Conservation (phyloP, 1,140 invertebrate genomes). For the Reticulitermes speratus region DNA sequence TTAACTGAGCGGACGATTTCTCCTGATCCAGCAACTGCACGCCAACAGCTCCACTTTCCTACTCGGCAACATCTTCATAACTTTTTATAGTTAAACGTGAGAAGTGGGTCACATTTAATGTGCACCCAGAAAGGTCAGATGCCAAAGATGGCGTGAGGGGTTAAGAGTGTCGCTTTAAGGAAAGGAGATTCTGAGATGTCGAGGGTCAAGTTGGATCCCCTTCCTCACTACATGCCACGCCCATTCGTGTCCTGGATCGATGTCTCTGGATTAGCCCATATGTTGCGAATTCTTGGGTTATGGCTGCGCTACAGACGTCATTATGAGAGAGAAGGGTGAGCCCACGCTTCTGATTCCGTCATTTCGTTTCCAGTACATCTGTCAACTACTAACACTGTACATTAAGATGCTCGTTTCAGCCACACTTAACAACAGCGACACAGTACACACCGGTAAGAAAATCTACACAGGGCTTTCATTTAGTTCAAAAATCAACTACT, state of each 20-base stretch:
- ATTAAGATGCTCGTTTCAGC: too few species aligned
- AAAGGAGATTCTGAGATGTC: background rate
- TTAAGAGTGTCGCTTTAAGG: too few species aligned
- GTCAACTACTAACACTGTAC: too few species aligned
- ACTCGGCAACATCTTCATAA: background rate
- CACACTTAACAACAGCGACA: too few species aligned
- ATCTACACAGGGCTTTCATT: too few species aligned
- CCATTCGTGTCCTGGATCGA: conserved; percentile 9
- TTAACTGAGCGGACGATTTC: too few species aligned
- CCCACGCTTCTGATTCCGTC: background rate
- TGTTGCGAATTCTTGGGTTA: background rate
- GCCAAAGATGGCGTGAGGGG: too few species aligned
- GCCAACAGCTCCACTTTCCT: too few species aligned
- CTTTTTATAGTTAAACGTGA: background rate
- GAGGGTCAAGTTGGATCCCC: background rate
- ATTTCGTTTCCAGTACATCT: background rate
- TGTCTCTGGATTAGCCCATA: background rate
- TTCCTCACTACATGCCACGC: background rate
- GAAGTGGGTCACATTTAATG: background rate
- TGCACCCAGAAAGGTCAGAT: too few species aligned
- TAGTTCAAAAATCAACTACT: too few species aligned
- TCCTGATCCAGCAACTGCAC: too few species aligned
- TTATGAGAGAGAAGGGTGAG: background rate
- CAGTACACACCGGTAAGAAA: too few species aligned
- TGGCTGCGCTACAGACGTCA: background rate